A percentile compares a stretch with the other conserved stretches of the same genome.
Conservation (phyloP, 2,113 vertebrate species). For the Trichechus manatus region DNA sequence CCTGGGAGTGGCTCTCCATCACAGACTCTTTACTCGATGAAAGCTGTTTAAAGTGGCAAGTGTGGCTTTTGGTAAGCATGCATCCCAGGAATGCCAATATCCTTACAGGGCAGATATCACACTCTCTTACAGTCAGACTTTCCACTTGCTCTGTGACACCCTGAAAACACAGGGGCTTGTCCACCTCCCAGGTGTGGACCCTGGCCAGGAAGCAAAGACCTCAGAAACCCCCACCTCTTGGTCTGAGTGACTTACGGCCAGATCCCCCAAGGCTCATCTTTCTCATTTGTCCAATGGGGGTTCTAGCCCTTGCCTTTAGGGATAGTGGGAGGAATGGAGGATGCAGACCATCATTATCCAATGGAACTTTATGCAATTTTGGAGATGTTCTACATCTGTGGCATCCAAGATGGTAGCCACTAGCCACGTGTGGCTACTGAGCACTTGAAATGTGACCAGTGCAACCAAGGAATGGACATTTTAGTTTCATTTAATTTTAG, state of each 20-base stretch:
- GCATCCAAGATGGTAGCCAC: neutral
- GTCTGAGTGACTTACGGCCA: fast-evolving
- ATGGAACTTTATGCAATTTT: fast-evolving
- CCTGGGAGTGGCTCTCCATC: neutral
- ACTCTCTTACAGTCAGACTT: neutral
- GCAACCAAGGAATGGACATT: neutral
- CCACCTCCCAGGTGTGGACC: neutral
- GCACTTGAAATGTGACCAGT: no score
- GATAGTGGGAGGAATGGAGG: no score
- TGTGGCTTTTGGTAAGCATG: fast-evolving
- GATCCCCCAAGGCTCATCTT: neutral
- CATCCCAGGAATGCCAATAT: neutral
- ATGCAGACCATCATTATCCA: fast-evolving
- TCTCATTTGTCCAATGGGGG: no score
- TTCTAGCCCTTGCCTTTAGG: no score
- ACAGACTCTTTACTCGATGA: no score
- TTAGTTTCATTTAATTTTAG: neutral
- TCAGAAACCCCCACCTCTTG: neutral
- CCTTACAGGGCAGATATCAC: neutral
- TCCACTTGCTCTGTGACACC: neutral
- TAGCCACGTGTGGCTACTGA: neutral
- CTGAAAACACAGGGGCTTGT: no score
- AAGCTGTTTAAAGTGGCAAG: neutral
- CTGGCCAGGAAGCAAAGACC: neutral
- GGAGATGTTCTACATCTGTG: fast-evolving